Evolutionary conservation across 2,797 vertebrate genomes (phyloP), one percentile per base, ranked within the genome.

Genomic region (Notolabrus celidotus): DNA sequence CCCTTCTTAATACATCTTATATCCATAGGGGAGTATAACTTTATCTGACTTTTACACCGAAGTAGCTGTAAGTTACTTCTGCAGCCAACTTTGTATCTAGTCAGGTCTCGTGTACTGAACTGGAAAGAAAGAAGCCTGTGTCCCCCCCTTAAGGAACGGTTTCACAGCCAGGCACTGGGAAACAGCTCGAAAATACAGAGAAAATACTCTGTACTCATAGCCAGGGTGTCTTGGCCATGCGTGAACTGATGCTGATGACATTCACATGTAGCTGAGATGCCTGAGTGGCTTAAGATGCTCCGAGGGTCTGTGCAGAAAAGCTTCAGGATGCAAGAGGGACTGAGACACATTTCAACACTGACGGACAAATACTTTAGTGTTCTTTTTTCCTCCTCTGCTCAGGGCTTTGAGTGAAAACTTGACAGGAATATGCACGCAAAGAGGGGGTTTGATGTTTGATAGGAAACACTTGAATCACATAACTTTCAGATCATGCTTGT

Each of bases 181-280:
- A 79, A 61, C 43, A 53, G 67, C 63, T 74, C 63, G 31, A 61
- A 75, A 85, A 85, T 29, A 71, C 67, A 68, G 57, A 70, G 68
- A 62, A 78, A 75, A 69, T 61, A 46, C 46, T 54, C 63, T 52
- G 76, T 60, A 79, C 71, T 79, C 51, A 47, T 74, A 79, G 79
- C 62, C 49, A 60, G 77, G 67, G 70, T 85, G 68, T 73, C 67
- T 49, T 83, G 84, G 72, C 79, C 86, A 88, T 84, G 89, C 82
- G 60, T 88, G 80, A 92, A 88, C 83, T 85, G 88, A 90, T 89
- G 88, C 82, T 88, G 83, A 93, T 92, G 89, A 91, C 86, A 91
- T 88, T 92, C 87, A 87, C 88, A 87, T 90, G 90, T 91, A 86
- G 82, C 86, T 59, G 84, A 17, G 75, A 87, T 69, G 86, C 86